A percentile compares a stretch with the other conserved stretches of the same genome.
These are phyloP conservation scores for Aplysina aerophoba DNA, from an alignment of 37 sponge, comb jelly and placozoan species.

Conservation along the genomic window DNA sequence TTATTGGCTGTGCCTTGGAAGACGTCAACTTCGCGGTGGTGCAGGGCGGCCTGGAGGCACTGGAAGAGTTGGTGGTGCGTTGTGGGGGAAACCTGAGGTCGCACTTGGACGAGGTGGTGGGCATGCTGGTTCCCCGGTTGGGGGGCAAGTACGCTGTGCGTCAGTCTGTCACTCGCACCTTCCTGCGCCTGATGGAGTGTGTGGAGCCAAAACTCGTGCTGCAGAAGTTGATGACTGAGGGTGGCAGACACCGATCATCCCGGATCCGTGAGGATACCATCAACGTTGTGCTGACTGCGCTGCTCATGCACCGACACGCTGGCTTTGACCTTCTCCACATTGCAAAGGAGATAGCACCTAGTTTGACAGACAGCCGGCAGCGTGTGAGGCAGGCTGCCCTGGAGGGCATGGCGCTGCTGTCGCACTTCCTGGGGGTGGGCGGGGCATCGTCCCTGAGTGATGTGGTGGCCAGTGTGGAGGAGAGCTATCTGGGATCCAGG, in stretches of 20 bases:
- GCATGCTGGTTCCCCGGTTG: slow-evolving; percentile 45
- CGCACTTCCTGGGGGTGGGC: slow-evolving; percentile 45
- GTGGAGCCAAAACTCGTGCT: slow-evolving; percentile 51
- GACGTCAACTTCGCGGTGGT: slow-evolving; percentile 77
- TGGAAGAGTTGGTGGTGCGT: slow-evolving; percentile 26
- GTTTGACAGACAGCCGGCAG: slow-evolving; percentile 63
- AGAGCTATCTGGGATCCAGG: slow-evolving; percentile 14
- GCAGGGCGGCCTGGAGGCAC: slow-evolving; percentile 65
- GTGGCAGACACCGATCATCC: slow-evolving; percentile 51
- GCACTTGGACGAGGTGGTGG: slow-evolving; percentile 28
- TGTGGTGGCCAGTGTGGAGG: slow-evolving; percentile 35
- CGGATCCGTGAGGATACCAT: slow-evolving; percentile 79
- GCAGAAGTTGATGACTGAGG: slow-evolving; percentile 40
- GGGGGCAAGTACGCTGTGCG: slow-evolving; percentile 71
- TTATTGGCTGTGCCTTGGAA: slow-evolving; percentile 42
- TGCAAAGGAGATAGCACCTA: slow-evolving; percentile 53
- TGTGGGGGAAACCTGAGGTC: slow-evolving; percentile 15
- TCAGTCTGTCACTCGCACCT: slow-evolving; percentile 60
- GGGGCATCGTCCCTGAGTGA: slow-evolving; percentile 41
- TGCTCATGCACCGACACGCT: slow-evolving; percentile 56
- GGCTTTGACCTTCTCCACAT: slow-evolving; percentile 54
- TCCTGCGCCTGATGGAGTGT: slow-evolving; percentile 61
- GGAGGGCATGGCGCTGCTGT: slow-evolving; percentile 71
- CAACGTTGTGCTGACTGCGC: slow-evolving; percentile 70
- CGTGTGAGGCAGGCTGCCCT: slow-evolving; percentile 81